These are phyloP conservation scores for Anabacerthia variegaticeps DNA, from an alignment of 2,797 vertebrate species.

Conservation along the genomic window DNA sequence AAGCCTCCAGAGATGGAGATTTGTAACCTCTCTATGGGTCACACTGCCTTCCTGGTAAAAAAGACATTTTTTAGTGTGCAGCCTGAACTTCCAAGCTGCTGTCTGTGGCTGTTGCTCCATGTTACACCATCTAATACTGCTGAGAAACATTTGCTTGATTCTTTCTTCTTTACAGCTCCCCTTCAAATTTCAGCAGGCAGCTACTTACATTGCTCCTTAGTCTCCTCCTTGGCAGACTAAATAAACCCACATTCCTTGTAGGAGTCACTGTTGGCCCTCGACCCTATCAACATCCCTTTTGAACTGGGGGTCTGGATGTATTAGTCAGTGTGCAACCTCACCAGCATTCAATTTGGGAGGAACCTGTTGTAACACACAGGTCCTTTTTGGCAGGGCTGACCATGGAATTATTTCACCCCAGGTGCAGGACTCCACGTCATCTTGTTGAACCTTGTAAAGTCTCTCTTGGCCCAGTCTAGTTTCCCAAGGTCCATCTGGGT, in stretches of 20 bases:
- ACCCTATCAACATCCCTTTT: background rate
- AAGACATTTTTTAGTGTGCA: background rate
- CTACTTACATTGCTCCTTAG: background rate
- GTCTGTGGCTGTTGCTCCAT: background rate
- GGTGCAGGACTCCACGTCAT: background rate
- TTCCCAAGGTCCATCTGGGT: background rate
- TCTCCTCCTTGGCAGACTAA: background rate
- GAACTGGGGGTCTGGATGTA: background rate
- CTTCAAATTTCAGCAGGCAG: background rate
- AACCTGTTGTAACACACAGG: fast-evolving
- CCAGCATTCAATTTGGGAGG: background rate
- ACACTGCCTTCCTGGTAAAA: background rate
- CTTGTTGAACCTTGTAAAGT: background rate
- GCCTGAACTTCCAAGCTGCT: background rate
- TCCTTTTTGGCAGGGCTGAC: background rate
- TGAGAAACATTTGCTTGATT: background rate
- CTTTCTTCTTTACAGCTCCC: background rate
- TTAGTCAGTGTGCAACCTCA: background rate
- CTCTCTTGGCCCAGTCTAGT: background rate
- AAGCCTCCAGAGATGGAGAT: background rate
- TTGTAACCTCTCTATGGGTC: background rate
- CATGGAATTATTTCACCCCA: background rate
- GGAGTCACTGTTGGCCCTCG: background rate
- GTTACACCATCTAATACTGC: background rate
- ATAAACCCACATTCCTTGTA: background rate